These are phyloP conservation scores for Plemyria rubiginata DNA, from an alignment of 2,888 invertebrate genomes.

Conservation along the genomic window DNA sequence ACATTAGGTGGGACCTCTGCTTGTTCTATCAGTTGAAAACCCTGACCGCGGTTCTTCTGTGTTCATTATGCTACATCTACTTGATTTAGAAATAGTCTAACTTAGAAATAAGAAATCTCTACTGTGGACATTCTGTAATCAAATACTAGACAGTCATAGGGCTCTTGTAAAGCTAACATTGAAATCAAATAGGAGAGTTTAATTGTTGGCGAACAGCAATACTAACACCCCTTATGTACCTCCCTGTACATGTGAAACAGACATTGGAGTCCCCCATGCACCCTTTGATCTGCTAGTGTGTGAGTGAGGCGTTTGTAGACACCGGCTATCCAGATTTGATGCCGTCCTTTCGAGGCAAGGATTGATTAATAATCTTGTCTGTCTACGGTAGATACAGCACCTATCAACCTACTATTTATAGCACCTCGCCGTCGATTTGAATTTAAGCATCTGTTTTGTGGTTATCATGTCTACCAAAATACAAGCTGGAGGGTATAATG, in stretches of 20 bases:
- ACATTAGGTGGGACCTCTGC: too few relatives aligned
- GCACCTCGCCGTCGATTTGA: background rate
- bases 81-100: background rate
- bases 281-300: conserved; percentile 4
- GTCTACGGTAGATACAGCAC: background rate
- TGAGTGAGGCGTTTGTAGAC: conserved; percentile 10
- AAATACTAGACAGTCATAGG: background rate
- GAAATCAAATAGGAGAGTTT: background rate
- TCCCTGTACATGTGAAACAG: background rate
- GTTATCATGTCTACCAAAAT: background rate
- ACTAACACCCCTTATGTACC: background rate
- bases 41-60: too few relatives aligned
- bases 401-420: background rate
- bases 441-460: background rate
- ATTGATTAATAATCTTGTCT: background rate
- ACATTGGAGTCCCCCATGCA: conserved; percentile 1
- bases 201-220: conserved; percentile 5
- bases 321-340: conserved; percentile 1
- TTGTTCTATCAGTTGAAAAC: too few relatives aligned
- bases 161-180: background rate
- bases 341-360: background rate
- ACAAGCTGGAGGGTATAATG: too few relatives aligned
- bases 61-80: too few relatives aligned
- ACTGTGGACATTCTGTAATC: background rate
- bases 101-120: background rate